Percentiles rank a stretch among this genome's conserved stretches.
phyloP scores from a whole-genome alignment of 1,140 invertebrate genomes.

The Ips typographus region DNA sequence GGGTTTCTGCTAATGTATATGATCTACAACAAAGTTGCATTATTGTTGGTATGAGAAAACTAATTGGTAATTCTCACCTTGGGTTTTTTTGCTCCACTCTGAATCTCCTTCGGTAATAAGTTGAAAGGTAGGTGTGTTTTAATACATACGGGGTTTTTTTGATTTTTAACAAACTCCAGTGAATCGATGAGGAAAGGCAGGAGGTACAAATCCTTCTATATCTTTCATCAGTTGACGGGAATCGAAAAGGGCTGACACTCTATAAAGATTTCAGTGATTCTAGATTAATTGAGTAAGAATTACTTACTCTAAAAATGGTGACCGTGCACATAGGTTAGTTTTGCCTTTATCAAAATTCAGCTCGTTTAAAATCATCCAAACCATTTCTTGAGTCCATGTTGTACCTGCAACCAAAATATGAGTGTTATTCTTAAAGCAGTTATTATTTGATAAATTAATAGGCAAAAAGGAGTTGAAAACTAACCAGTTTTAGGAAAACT shows the following conservation, averaged over 20 bases:
- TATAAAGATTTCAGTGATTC: conserved; percentile 27
- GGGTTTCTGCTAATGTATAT: conserved; percentile 80
- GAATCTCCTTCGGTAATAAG: conserved; percentile 63
- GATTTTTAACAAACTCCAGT: conserved; percentile 36
- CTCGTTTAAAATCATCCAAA: conserved; percentile 58
- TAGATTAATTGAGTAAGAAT: background rate
- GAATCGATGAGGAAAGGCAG: conserved; percentile 42
- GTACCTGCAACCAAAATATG: conserved; percentile 51
- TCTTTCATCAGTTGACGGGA: conserved; percentile 44
- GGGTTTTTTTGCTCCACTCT: conserved; percentile 53
- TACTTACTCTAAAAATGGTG: conserved; percentile 55
- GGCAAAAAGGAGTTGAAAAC: background rate
- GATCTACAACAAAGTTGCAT: conserved; percentile 57
- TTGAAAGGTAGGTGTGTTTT: conserved; percentile 72
- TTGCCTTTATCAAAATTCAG: conserved; percentile 57
- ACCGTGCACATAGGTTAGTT: conserved; percentile 44
- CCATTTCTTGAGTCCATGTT: conserved; percentile 64
- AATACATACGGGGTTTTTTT: conserved; percentile 60
- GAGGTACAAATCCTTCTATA: conserved; percentile 44
- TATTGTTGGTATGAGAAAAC: conserved; percentile 17
- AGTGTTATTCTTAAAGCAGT: conserved; percentile 1
- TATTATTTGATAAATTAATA: background rate
- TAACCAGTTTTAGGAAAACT: conserved; percentile 46
- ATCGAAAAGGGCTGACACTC: conserved; percentile 50
- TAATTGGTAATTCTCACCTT: conserved; percentile 46